Evolutionary conservation across 2,797 vertebrate species (phyloP).

Genomic region (Hydrolagus colliei): DNA sequence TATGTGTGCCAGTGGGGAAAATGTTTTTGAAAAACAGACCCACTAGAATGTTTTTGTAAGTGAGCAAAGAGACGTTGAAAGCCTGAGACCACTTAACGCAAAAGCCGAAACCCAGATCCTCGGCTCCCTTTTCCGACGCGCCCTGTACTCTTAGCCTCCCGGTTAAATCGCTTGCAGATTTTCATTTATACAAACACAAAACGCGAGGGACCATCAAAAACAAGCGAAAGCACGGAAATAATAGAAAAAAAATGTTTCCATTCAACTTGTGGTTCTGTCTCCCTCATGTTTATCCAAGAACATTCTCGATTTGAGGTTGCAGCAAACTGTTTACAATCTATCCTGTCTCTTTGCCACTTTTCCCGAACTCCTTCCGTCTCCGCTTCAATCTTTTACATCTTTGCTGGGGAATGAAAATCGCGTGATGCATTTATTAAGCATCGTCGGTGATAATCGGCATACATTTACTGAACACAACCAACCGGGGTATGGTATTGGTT

Average conservation of each 20-base stretch:
- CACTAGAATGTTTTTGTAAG: too few species aligned
- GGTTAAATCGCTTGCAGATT: conserved; percentile 17
- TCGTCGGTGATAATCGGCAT: too few species aligned
- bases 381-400: too few species aligned
- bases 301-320: neutral
- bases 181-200: neutral
- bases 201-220: neutral
- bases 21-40: too few species aligned
- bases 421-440: too few species aligned
- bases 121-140: conserved; percentile 14
- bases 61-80: too few species aligned
- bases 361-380: neutral
- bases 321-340: neutral
- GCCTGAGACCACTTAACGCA: too few species aligned
- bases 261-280: neutral
- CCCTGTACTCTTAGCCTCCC: neutral
- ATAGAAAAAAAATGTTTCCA: conserved; percentile 26
- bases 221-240: conserved; percentile 16
- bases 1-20: too few species aligned
- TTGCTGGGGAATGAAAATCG: too few species aligned
- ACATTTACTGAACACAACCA: too few species aligned
- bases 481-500: too few species aligned
- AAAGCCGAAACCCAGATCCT: neutral
- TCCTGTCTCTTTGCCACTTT: neutral
- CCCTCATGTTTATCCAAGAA: conserved; percentile 1